These are phyloP conservation scores for Epicauta chinensis DNA, from an alignment of 1,140 invertebrate species.

Conservation along the genomic window DNA sequence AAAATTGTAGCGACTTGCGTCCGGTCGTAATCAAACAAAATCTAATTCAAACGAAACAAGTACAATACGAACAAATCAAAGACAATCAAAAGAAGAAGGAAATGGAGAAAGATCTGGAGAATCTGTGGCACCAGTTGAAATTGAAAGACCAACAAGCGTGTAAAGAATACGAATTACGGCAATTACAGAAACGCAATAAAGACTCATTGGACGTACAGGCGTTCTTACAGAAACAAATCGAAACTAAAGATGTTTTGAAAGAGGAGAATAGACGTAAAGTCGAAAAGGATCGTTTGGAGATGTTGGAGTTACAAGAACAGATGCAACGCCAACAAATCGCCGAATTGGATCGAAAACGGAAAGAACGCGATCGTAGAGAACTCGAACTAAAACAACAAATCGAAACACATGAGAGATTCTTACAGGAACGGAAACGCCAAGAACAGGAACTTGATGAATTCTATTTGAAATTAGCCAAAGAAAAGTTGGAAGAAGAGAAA, in stretches of 20 bases:
- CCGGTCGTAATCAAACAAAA: conserved; percentile 28
- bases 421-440: conserved; percentile 28
- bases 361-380: conserved; percentile 23
- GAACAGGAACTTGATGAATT: conserved; percentile 33
- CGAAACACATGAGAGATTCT: conserved; percentile 24
- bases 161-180: conserved; percentile 1
- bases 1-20: conserved; percentile 31
- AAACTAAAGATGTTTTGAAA: conserved; percentile 31
- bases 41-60: conserved; percentile 35
- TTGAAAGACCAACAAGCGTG: conserved; percentile 32
- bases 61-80: conserved; percentile 38
- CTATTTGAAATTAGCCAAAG: conserved; percentile 20
- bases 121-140: conserved; percentile 36
- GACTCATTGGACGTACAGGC: conserved; percentile 27
- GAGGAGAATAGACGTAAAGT: conserved; percentile 24
- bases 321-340: conserved; percentile 31
- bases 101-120: conserved; percentile 34
- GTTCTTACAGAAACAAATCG: conserved; percentile 23
- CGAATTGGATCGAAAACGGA: conserved; percentile 23
- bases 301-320: conserved; percentile 27
- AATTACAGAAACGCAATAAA: conserved; percentile 8
- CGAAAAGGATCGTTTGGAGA: conserved; percentile 31
- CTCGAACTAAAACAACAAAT: conserved; percentile 35
- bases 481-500: conserved; percentile 32
- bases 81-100: conserved; percentile 38